Evolutionary conservation across 2,797 vertebrate genomes (phyloP).

Genomic region (Synaphobranchus kaupii): DNA sequence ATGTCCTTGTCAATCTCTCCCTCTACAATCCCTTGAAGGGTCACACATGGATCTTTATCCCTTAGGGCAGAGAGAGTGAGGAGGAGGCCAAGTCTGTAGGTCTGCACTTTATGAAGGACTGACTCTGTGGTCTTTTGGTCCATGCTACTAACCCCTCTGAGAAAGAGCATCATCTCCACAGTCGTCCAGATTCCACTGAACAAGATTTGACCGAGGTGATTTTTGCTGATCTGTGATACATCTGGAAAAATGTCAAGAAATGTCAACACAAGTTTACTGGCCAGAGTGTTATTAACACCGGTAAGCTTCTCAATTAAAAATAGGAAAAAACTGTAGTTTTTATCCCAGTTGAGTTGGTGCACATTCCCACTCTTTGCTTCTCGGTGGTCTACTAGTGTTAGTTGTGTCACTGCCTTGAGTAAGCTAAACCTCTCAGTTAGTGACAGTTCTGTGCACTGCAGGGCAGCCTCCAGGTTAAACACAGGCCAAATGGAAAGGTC

Average conservation of each 20-base stretch:
- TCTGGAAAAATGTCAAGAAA: constrained; percentile 35
- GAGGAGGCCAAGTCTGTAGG: constrained; percentile 35
- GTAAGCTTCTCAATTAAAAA: constrained; percentile 36
- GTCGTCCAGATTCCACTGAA: constrained; percentile 50
- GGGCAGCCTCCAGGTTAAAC: constrained; percentile 38
- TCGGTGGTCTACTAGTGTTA: constrained; percentile 24
- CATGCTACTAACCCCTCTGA: constrained; percentile 19
- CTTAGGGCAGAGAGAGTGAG: constrained; percentile 30
- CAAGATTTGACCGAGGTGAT: constrained; percentile 41
- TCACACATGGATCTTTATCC: constrained; percentile 27
- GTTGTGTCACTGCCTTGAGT: constrained; percentile 40
- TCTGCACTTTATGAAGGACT: constrained; percentile 45
- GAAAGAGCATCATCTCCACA: constrained; percentile 42
- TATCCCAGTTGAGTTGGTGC: constrained; percentile 13
- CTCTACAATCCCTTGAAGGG: constrained; percentile 1
- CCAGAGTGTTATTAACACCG: constrained; percentile 36
- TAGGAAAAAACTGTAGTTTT: constrained; percentile 35
- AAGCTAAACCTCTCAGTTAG: constrained; percentile 44
- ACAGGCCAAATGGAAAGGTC: constrained; percentile 31
- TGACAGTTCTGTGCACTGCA: constrained; percentile 37
- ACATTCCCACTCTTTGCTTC: neutral
- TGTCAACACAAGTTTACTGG: constrained; percentile 29
- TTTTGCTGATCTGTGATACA: constrained; percentile 30
- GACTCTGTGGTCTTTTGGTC: constrained; percentile 27
- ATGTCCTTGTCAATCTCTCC: constrained; percentile 29